Base-by-base conservation (phyloP, 2,888 invertebrate species). In the Molorchus minor region DNA sequence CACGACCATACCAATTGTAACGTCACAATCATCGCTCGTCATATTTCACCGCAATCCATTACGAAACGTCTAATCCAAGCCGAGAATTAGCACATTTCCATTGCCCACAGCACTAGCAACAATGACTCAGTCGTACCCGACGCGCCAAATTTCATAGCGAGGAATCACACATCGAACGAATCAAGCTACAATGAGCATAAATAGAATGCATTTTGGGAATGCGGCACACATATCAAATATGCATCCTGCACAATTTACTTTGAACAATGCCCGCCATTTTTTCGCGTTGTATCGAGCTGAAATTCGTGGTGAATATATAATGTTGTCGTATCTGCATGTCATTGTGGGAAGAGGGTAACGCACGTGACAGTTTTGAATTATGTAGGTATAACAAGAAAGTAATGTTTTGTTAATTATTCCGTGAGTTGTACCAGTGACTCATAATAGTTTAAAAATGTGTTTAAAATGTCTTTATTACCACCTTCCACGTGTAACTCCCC, bases 41-140 rank as follows among this genome's bases (percentile, higher is more conserved):
- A 71, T 73, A 72, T 65, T 64, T 70, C 63, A 68, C 46, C 58
- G 58, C 65, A 73, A 74, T 75, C 66, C 67, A 72, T 71, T 67
- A 67, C 56, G 60, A 51, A 53, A 62, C 58, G 58, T 62, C 64
- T 61, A 40, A 60, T 61, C 59, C 62, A 64, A 62, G 61, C 60
- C 61, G 63, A 60, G 58, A 58, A 65, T 59, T 62, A 58, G 62
- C 56, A 65, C 61, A 69, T 64, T 61, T 57, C 62, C 58, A 56
- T 52, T 52, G 58, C 58, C 60, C 49, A 49, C 45, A 53, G 60
- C 60, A 65, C 56, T 56, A 57, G 59, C 59, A 55, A 61, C 61
- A 61, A 64, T 64, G 57, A 62, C 45, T 62, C 60, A 58, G 58
- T 40, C 30, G 38, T 20, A 41, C 41, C 38, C 40, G 10, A 21